Evolutionary conservation across 2,113 vertebrate genomes (phyloP).

Genomic region (Oreochromis niloticus): DNA sequence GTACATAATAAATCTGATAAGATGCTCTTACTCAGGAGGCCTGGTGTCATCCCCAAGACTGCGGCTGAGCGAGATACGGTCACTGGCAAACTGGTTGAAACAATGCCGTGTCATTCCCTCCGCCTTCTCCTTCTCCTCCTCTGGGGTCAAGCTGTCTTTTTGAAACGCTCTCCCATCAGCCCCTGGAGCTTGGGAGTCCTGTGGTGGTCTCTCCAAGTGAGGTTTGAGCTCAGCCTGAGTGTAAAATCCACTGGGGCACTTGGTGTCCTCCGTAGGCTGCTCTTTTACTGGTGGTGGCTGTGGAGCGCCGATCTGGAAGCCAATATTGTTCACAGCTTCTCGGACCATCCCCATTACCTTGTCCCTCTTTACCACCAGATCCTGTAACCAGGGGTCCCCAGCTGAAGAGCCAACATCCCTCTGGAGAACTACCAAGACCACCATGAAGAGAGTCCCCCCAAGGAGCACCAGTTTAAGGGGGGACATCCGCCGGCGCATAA

Average conservation of each 20-base stretch:
- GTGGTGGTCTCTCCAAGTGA: slow-evolving; percentile 78
- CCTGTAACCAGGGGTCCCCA: slow-evolving; percentile 83
- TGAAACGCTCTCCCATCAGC: slow-evolving; percentile 80
- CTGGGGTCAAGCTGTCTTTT: slow-evolving; percentile 70
- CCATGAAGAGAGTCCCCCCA: slow-evolving; percentile 74
- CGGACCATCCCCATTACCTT: slow-evolving; percentile 83
- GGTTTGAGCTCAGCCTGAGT: slow-evolving; percentile 79
- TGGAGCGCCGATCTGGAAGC: slow-evolving; percentile 85
- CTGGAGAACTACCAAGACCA: slow-evolving; percentile 85
- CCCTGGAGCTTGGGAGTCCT: slow-evolving; percentile 77
- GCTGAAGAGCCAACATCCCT: slow-evolving; percentile 68
- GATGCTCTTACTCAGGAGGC: slow-evolving; percentile 83
- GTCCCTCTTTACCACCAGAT: slow-evolving; percentile 79
- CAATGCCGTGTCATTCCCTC: slow-evolving; percentile 88
- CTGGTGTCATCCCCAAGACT: slow-evolving; percentile 89
- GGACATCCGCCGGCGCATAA: slow-evolving; percentile 76
- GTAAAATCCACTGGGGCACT: slow-evolving; percentile 83
- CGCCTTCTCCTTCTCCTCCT: slow-evolving; percentile 85
- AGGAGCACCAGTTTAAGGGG: slow-evolving; percentile 81
- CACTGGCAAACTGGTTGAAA: slow-evolving; percentile 95
- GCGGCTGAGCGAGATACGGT: slow-evolving; percentile 90
- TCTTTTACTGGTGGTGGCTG: slow-evolving; percentile 45
- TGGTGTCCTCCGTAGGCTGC: slow-evolving; percentile 28
- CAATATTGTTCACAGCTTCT: slow-evolving; percentile 84
- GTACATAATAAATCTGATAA: not conserved